Evolutionary conservation across 2,113 vertebrate genomes (phyloP).

Genomic region (Trinectes maculatus): DNA sequence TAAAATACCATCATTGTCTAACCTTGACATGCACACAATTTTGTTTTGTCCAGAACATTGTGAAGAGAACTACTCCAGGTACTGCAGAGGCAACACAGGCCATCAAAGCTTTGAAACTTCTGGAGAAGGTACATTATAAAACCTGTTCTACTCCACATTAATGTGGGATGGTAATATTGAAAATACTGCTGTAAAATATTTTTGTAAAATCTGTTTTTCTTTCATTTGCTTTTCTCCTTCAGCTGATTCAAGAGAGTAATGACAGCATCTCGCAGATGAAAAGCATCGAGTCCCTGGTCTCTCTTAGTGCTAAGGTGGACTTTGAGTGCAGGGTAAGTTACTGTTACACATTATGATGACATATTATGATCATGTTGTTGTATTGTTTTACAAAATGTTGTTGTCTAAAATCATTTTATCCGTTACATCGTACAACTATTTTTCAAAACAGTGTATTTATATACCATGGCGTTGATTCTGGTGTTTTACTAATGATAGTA

Average conservation of each 20-base stretch:
- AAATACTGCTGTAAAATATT: background rate
- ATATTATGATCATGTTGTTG: background rate
- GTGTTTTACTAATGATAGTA: background rate
- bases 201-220: fast-evolving
- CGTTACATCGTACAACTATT: too few relatives aligned
- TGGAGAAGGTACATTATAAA: conserved; percentile 87
- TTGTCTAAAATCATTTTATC: too few relatives aligned
- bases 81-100: conserved; percentile 89
- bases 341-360: background rate
- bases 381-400: too few relatives aligned
- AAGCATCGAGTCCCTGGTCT: conserved; percentile 92
- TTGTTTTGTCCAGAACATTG: conserved; percentile 87
- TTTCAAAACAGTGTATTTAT: background rate
- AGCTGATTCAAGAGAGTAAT: conserved; percentile 96
- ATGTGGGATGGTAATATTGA: background rate
- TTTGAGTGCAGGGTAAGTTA: conserved; percentile 93
- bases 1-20: background rate
- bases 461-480: background rate
- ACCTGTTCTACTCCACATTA: background rate
- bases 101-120: conserved; percentile 87
- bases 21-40: conserved; percentile 3
- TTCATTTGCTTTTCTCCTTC: conserved; percentile 11
- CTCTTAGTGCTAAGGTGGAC: conserved; percentile 92
- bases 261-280: conserved; percentile 95
- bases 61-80: conserved; percentile 89